A percentile compares a stretch with the other conserved stretches of the same genome.
phyloP scores from a whole-genome alignment of 2,888 invertebrate species.

The Ceratothoa steindachneri region DNA sequence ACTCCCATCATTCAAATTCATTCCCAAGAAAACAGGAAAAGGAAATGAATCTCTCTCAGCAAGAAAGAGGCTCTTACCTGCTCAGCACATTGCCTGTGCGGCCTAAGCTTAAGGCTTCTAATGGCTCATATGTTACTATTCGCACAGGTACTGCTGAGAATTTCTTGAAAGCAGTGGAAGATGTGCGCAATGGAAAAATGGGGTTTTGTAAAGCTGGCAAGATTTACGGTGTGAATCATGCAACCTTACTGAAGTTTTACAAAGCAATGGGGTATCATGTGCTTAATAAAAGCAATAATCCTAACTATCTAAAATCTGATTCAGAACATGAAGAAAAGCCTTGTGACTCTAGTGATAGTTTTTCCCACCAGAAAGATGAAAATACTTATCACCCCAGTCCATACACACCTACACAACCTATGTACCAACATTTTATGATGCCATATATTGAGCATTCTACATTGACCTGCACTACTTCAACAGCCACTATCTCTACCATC shows the following conservation, averaged over 20 bases:
- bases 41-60: neutral
- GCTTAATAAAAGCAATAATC: conserved; percentile 31
- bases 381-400: too few species aligned
- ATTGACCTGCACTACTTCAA: too few species aligned
- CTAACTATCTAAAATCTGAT: conserved; percentile 23
- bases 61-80: neutral
- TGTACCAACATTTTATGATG: neutral
- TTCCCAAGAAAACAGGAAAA: too few species aligned
- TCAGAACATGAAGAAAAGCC: conserved; percentile 19
- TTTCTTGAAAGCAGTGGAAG: conserved; percentile 30
- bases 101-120: conserved; percentile 29
- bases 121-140: conserved; percentile 29
- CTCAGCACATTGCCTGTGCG: neutral
- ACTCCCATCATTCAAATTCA: neutral
- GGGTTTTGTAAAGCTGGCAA: conserved; percentile 34
- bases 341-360: too few species aligned
- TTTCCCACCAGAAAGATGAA: too few species aligned
- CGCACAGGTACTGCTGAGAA: conserved; percentile 28
- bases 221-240: conserved; percentile 32
- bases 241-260: conserved; percentile 32
- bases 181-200: conserved; percentile 30
- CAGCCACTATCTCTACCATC: too few species aligned
- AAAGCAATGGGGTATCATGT: conserved; percentile 32
- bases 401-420: neutral
- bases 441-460: neutral